Evolutionary conservation across 2,888 invertebrate species (phyloP).

Genomic region (Ethmia dodecea): DNA sequence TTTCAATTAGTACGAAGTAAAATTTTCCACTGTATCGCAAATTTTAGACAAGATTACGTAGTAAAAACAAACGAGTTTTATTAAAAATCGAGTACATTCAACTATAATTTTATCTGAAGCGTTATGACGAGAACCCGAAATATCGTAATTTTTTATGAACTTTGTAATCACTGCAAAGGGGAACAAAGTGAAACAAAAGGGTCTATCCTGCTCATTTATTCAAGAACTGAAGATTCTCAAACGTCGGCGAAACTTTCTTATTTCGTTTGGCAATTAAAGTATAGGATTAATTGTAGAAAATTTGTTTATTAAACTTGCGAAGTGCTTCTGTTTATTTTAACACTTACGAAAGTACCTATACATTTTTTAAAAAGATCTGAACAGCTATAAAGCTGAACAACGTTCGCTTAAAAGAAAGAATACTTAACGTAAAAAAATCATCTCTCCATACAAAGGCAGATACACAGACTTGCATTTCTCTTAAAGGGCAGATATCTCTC

Average conservation of each 20-base stretch:
- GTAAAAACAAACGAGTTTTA: too few relatives aligned
- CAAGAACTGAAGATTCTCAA: conserved; percentile 38
- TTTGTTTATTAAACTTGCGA: conserved; percentile 16
- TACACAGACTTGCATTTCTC: too few relatives aligned
- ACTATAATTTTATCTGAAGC: conserved; percentile 4
- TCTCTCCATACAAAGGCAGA: too few relatives aligned
- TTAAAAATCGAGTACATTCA: too few relatives aligned
- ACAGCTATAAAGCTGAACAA: too few relatives aligned
- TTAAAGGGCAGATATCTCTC: too few relatives aligned
- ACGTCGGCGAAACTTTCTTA: conserved; percentile 37
- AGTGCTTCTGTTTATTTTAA: conserved; percentile 15
- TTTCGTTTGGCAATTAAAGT: conserved; percentile 35
- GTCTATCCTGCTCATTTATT: conserved; percentile 45
- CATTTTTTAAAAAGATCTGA: too few relatives aligned
- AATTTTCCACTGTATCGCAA: too few relatives aligned
- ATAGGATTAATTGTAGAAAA: conserved; percentile 31
- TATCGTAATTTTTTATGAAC: conserved; percentile 35
- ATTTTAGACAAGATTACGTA: too few relatives aligned
- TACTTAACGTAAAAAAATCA: too few relatives aligned
- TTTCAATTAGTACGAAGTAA: too few relatives aligned
- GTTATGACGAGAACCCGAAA: conserved; percentile 15
- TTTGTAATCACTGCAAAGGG: conserved; percentile 37
- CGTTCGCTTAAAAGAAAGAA: too few relatives aligned
- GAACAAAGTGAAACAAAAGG: conserved; percentile 42
- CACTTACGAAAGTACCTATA: not conserved